Conservation (phyloP, 2,888 invertebrate genomes). For the Pinctada fucata region DNA sequence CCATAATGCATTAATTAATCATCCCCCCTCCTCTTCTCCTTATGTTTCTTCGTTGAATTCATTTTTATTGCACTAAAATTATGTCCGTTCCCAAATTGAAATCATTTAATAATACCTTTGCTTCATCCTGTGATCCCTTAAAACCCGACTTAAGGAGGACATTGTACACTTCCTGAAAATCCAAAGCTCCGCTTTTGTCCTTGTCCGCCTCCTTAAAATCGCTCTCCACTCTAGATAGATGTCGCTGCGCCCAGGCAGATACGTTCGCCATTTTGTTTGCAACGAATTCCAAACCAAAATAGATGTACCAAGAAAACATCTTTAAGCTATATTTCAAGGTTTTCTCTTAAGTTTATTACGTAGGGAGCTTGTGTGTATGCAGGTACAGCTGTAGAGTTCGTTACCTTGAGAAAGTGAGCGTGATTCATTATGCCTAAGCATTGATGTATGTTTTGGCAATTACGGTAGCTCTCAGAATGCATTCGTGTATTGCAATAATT, state of each 20-base stretch:
- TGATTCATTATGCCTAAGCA: no score
- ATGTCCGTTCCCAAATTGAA: no score
- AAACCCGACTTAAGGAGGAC: constrained; percentile 60
- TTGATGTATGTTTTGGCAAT: no score
- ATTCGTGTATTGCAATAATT: no score
- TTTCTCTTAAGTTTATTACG: no score
- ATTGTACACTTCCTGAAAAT: constrained; percentile 56
- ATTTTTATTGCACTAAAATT: background rate
- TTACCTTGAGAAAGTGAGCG: no score
- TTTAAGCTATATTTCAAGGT: no score
- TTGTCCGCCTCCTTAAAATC: constrained; percentile 63
- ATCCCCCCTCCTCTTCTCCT: background rate
- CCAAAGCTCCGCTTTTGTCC: constrained; percentile 63
- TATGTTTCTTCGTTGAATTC: background rate
- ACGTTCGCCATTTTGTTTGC: constrained; percentile 40
- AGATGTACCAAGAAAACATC: constrained; percentile 26
- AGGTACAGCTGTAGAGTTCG: no score
- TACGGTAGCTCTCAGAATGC: no score
- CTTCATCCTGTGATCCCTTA: constrained; percentile 60
- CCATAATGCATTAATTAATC: background rate
- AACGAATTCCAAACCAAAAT: constrained; percentile 11
- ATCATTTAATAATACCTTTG: constrained; percentile 49
- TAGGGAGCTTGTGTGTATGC: no score
- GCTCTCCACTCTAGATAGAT: constrained; percentile 60
- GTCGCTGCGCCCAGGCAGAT: constrained; percentile 58